These are phyloP conservation scores for Pollenia labialis DNA, from an alignment of 2,888 invertebrate species.

Conservation along the genomic window DNA sequence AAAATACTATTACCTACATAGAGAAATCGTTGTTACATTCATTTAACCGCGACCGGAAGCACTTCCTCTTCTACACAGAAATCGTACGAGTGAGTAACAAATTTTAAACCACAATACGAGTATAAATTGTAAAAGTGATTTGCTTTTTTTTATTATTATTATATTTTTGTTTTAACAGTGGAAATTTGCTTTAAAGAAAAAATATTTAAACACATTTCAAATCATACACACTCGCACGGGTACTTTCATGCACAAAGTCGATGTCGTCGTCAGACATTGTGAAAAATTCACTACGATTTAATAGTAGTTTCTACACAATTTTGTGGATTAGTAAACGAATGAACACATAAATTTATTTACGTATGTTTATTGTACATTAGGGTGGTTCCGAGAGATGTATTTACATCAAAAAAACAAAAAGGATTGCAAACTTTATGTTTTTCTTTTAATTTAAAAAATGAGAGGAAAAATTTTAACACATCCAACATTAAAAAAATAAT, in stretches of 20 bases:
- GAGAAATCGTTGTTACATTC: constrained; percentile 73
- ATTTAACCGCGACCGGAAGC: constrained; percentile 75
- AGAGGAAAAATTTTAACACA: too few species aligned
- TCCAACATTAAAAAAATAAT: too few species aligned
- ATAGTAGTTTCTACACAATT: constrained; percentile 51
- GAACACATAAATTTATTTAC: neutral
- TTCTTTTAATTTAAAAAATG: too few species aligned
- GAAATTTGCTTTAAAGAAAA: constrained; percentile 56
- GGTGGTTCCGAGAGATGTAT: neutral
- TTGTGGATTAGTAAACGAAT: constrained; percentile 29
- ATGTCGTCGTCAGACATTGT: constrained; percentile 30
- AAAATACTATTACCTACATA: constrained; percentile 66
- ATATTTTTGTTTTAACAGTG: constrained; percentile 41
- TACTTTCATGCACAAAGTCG: constrained; percentile 26
- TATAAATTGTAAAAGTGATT: constrained; percentile 70
- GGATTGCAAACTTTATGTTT: too few species aligned
- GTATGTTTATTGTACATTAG: neutral
- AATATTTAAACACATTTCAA: constrained; percentile 41
- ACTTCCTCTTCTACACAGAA: constrained; percentile 74
- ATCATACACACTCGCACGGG: constrained; percentile 20
- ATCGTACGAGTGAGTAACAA: constrained; percentile 69
- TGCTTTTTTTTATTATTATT: constrained; percentile 58
- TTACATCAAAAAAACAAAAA: too few species aligned
- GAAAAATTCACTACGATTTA: constrained; percentile 41
- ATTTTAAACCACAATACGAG: constrained; percentile 67